Evolutionary conservation across 2,888 invertebrate species (phyloP).

Genomic region (Meta bourneti): DNA sequence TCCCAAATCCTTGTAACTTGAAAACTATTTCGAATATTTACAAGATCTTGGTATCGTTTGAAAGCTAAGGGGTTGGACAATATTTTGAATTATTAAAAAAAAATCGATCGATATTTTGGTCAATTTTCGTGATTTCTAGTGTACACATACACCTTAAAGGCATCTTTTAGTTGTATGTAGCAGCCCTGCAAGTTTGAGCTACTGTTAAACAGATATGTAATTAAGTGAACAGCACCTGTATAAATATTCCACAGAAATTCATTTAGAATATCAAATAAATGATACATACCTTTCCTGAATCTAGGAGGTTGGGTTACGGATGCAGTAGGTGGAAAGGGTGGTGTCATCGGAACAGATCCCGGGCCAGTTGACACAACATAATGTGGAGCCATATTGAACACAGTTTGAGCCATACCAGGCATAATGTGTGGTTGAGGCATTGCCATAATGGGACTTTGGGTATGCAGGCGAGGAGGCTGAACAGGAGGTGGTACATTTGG

Average conservation of each 20-base stretch:
- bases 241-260: background rate
- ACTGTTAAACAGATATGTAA: background rate
- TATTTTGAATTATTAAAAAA: too few species aligned
- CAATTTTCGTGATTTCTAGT: too few species aligned
- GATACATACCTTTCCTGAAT: slow-evolving; percentile 81
- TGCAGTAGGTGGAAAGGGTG: slow-evolving; percentile 71
- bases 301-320: slow-evolving; percentile 78
- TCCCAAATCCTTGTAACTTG: too few species aligned
- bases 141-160: too few species aligned
- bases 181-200: too few species aligned
- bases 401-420: slow-evolving; percentile 78
- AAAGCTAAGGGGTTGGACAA: too few species aligned
- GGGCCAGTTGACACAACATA: slow-evolving; percentile 77
- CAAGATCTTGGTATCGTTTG: too few species aligned
- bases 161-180: too few species aligned
- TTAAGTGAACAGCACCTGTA: background rate
- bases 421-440: slow-evolving; percentile 76
- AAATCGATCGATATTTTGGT: too few species aligned
- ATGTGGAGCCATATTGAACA: slow-evolving; percentile 80
- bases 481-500: slow-evolving; percentile 55
- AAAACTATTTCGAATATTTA: too few species aligned
- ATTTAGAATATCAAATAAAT: background rate
- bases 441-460: slow-evolving; percentile 76
- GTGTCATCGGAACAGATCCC: slow-evolving; percentile 72
- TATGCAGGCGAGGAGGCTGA: slow-evolving; percentile 74